These are phyloP conservation scores for Mola mola DNA, from an alignment of 2,113 vertebrate species.

Conservation along the genomic window DNA sequence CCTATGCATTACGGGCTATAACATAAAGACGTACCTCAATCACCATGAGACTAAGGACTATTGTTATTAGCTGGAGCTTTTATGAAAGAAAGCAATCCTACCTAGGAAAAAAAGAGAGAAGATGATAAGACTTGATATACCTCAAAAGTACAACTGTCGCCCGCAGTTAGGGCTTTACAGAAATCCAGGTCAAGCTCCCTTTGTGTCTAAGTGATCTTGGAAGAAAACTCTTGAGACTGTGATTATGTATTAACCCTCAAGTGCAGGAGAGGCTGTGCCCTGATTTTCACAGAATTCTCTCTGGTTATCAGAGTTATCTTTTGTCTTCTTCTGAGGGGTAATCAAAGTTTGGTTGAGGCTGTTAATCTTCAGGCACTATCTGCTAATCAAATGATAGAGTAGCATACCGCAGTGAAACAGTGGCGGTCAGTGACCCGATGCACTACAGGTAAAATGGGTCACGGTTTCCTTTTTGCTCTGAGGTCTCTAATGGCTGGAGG, in stretches of 20 bases:
- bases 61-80: conserved; percentile 60
- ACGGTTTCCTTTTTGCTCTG: conserved; percentile 51
- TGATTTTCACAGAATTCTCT: no score
- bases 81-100: conserved; percentile 60
- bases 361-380: conserved; percentile 42
- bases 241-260: conserved; percentile 69
- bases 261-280: no score
- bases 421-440: conserved; percentile 69
- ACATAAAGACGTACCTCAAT: conserved; percentile 69
- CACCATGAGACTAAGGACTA: conserved; percentile 64
- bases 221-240: conserved; percentile 45
- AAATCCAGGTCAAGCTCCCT: conserved; percentile 69
- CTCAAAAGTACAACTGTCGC: conserved; percentile 52
- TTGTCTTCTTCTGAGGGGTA: conserved; percentile 41
- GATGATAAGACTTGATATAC: conserved; percentile 64
- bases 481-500: conserved; percentile 77
- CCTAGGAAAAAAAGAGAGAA: conserved; percentile 30
- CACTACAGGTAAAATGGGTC: conserved; percentile 65
- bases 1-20: conserved; percentile 57
- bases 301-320: conserved; percentile 31
- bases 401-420: conserved; percentile 55
- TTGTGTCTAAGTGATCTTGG: conserved; percentile 47
- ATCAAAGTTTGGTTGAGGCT: conserved; percentile 22
- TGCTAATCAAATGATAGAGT: conserved; percentile 31
- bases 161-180: conserved; percentile 60